Evolutionary conservation across 2,797 vertebrate species (phyloP).

Genomic region (Crocodylus rhombifer): DNA sequence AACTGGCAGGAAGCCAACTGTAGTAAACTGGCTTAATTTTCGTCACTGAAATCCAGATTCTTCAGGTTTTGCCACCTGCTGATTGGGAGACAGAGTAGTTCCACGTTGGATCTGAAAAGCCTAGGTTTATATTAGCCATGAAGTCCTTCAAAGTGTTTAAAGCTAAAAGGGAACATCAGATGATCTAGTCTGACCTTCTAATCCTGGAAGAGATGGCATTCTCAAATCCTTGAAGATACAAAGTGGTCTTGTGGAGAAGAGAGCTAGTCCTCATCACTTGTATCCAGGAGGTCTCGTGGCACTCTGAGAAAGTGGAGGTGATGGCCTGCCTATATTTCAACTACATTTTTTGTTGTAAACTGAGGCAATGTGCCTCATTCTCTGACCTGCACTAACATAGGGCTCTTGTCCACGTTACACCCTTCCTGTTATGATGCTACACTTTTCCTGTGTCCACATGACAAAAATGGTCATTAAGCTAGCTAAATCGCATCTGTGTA

Average conservation of each 20-base stretch:
- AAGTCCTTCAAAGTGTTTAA: not conserved
- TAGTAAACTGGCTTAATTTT: slow-evolving; percentile 47
- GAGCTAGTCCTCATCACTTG: not conserved
- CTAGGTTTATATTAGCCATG: not conserved
- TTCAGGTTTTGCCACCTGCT: not conserved
- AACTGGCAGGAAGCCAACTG: not conserved
- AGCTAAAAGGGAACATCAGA: not conserved
- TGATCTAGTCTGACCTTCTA: not conserved
- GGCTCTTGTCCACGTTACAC: too few species aligned
- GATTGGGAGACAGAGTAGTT: not conserved
- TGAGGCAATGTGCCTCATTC: not conserved
- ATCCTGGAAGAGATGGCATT: not conserved
- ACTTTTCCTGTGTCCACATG: too few species aligned
- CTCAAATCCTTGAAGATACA: too few species aligned
- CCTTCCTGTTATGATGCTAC: too few species aligned
- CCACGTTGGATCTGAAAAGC: not conserved
- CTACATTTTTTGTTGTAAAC: too few species aligned
- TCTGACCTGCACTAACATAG: accelerated
- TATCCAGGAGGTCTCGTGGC: not conserved
- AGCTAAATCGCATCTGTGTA: too few species aligned
- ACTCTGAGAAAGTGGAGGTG: too few species aligned
- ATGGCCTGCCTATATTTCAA: too few species aligned
- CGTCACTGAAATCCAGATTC: slow-evolving; percentile 14
- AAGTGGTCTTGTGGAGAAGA: not conserved
- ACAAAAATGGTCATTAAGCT: too few species aligned